Base-by-base conservation (phyloP, 2,888 invertebrate species). In the Leucozona laternaria region DNA sequence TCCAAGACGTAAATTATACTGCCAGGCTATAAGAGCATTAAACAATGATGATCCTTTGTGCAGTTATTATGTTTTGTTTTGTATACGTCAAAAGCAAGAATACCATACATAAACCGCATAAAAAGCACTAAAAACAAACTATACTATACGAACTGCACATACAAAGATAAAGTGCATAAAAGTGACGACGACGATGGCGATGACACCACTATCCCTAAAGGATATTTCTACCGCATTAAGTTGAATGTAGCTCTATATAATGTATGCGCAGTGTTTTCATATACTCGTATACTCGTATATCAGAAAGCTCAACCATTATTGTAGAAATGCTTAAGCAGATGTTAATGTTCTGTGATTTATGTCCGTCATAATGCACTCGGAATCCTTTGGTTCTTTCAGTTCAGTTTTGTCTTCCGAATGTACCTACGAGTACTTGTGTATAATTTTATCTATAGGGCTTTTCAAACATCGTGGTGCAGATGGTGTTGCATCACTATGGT, bases 301-400 rank as follows among this genome's bases (percentile, higher is more conserved):
- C 15, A 48, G 31, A 68, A 57, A 70, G 64, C 50, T 80, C 64
- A 37, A 53, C 53, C 76, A 60, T 84, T 80, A 76, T 84, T 83
- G 72, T 57, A 53, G 57, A 90, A 91, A 90, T 90, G 89, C 89
- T 89, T 89, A 89, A 91, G 90, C 91, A 91, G 91, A 90, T 91
- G 91, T 90, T 91, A 90, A 91, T 91, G 90, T 89, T 89, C 89
- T 89, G 90, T 91, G 91, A 91, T 91, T 90, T 91, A 90, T 90
- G 89, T 84, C 75, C 80, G 72, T 80, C 84, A 80, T 84, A 84
- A 76, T 84, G 80, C 84, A 57, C 57, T 57, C 17, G 17, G 10
- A 57, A 57, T 57, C 57, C 57, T 57, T 57, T 57, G 31, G 31
- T 31, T 31, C 55, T 55, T 55, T 55, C 50, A 31, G 6, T 7